Evolutionary conservation across 2,113 vertebrate species (phyloP).

Genomic region (Gavia stellata): DNA sequence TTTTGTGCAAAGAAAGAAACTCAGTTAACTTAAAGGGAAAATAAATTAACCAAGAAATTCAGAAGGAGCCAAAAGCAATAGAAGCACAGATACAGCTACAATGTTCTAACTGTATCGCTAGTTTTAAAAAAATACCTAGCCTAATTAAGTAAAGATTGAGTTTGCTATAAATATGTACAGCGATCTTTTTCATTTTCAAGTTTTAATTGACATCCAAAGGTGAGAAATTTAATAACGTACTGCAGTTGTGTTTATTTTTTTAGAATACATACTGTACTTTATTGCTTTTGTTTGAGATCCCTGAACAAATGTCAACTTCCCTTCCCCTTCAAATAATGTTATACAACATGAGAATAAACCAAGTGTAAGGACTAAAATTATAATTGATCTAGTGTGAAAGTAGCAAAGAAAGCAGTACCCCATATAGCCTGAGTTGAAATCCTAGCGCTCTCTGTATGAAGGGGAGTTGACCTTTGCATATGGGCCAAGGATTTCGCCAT

Average conservation of each 20-base stretch:
- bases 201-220: neutral
- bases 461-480: neutral
- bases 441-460: neutral
- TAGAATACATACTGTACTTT: neutral
- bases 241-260: neutral
- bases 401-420: neutral
- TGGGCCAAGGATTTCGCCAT: neutral
- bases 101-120: neutral
- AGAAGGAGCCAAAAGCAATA: slow-evolving; percentile 12
- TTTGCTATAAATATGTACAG: neutral
- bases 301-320: neutral
- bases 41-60: slow-evolving; percentile 12
- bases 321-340: neutral
- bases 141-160: neutral
- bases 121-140: neutral
- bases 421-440: neutral
- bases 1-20: slow-evolving; percentile 27
- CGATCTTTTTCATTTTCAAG: neutral
- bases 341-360: neutral
- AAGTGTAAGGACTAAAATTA: neutral
- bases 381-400: neutral
- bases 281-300: neutral
- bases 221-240: neutral
- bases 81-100: neutral
- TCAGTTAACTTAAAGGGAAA: neutral